Percentiles rank a stretch among this genome's conserved stretches.
Conservation (phyloP, 2,113 vertebrate species). For the Anthoscopus minutus region DNA sequence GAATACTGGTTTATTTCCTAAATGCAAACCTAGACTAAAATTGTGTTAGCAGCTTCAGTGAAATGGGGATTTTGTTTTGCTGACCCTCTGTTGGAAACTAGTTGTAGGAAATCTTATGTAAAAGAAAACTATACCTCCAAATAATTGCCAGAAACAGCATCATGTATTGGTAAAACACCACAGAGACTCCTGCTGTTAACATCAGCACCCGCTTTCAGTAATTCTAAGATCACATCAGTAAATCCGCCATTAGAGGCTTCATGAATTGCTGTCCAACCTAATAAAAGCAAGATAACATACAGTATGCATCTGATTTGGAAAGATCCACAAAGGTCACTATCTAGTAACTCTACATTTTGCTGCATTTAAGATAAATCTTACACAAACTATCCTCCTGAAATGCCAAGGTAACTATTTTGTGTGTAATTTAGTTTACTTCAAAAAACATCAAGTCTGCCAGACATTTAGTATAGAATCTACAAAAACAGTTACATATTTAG, state of each 20-base stretch:
- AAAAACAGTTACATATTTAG: background rate
- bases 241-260: conserved; percentile 70
- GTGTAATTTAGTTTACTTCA: background rate
- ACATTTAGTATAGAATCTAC: background rate
- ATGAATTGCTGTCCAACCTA: conserved; percentile 87
- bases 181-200: conserved; percentile 68
- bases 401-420: background rate
- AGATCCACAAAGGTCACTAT: background rate
- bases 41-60: background rate
- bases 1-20: no score
- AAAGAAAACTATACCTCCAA: conserved; percentile 72
- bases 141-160: conserved; percentile 69
- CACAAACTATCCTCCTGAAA: background rate
- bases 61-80: background rate
- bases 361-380: background rate
- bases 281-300: background rate
- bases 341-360: background rate
- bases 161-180: conserved; percentile 78
- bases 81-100: background rate
- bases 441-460: background rate
- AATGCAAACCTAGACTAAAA: background rate
- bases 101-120: background rate
- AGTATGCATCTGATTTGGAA: background rate
- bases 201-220: conserved; percentile 79
- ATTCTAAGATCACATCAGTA: conserved; percentile 68